Evolutionary conservation across 2,797 vertebrate genomes (phyloP), one percentile per base, ranked within the genome.

Genomic region (Molossus alvarezi): DNA sequence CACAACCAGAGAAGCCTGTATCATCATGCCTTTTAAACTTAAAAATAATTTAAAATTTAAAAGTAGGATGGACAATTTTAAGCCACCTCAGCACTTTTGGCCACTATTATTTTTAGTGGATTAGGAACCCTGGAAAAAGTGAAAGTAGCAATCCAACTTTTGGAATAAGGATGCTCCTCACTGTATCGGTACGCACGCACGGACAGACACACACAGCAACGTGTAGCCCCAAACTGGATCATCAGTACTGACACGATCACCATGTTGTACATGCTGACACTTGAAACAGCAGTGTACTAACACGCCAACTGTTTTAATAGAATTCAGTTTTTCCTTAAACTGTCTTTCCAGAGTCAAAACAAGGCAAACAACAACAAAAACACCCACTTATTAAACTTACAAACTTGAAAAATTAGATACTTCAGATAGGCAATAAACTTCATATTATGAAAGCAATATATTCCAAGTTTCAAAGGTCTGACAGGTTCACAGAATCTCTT

Each of bases 401-500:
- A 98, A 98, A 98, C 97, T 98, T 98, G 97, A 97, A 98, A 99
- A 99, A 98, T 98, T 97, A 98, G 97, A 98, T 97, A 98, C 98
- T 98, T 98, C 97, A 98, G 97, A 97, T 98, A 98, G 88, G 97
- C 97, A 98, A 94, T 98, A 97, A 97, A 96, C 95, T 96, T 98
- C 88, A 69, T 97, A 98, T 98, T 98, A 98, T 97, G 98, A 98
- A 98, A 99, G 98, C 97, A 98, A 98, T 88, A 98, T 98, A 98
- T 97, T 98, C 98, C 98, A 98, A 98, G 97, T 98, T 98, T 98
- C 95, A 98, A 98, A 97, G 83, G 92, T 87, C 20, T 97, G 93
- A 97, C 96, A 97, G 82, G 84, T 97, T 97, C 91, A 94, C 96
- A 97, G 90, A 73, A 37, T 95, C 65, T 98, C 89, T 98, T 96